These are phyloP conservation scores for Bembecia ichneumoniformis DNA, from an alignment of 2,888 invertebrate species.

Conservation along the genomic window DNA sequence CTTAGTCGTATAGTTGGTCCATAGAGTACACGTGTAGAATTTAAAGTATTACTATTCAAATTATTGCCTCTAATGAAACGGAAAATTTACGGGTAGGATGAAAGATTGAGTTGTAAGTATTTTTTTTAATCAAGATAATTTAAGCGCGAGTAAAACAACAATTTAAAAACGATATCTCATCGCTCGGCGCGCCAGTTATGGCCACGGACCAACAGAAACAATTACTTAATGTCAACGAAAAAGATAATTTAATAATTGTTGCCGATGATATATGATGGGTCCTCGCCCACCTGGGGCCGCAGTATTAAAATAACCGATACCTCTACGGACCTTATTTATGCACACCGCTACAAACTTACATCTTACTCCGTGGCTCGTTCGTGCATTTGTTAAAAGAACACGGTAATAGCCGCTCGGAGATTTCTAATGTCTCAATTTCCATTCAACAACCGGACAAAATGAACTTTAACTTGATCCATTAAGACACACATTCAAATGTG, in stretches of 20 bases:
- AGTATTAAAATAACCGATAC: conserved; percentile 65
- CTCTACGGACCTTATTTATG: conserved; percentile 60
- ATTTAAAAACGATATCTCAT: conserved; percentile 54
- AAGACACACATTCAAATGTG: conserved; percentile 23
- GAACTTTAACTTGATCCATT: conserved; percentile 18
- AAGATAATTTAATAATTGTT: conserved; percentile 73
- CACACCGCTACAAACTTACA: conserved; percentile 57
- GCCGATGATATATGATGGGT: conserved; percentile 59
- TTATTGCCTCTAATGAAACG: too few species aligned
- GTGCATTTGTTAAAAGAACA: conserved; percentile 71
- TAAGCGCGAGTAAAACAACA: conserved; percentile 33
- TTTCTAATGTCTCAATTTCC: conserved; percentile 72
- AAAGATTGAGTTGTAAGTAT: too few species aligned
- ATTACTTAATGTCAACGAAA: conserved; percentile 72
- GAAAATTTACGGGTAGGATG: too few species aligned
- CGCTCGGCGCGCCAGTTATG: conserved; percentile 44
- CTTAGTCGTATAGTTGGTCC: too few species aligned
- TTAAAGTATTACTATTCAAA: too few species aligned
- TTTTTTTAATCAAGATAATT: conserved; percentile 32
- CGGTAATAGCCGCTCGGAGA: conserved; percentile 63
- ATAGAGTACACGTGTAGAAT: too few species aligned
- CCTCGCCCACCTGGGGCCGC: conserved; percentile 62
- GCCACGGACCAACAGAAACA: conserved; percentile 49
- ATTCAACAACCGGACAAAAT: conserved; percentile 17
- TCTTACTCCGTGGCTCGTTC: conserved; percentile 55